phyloP scores from a whole-genome alignment of 1,140 invertebrate species.

The Eufriesea mexicana region DNA sequence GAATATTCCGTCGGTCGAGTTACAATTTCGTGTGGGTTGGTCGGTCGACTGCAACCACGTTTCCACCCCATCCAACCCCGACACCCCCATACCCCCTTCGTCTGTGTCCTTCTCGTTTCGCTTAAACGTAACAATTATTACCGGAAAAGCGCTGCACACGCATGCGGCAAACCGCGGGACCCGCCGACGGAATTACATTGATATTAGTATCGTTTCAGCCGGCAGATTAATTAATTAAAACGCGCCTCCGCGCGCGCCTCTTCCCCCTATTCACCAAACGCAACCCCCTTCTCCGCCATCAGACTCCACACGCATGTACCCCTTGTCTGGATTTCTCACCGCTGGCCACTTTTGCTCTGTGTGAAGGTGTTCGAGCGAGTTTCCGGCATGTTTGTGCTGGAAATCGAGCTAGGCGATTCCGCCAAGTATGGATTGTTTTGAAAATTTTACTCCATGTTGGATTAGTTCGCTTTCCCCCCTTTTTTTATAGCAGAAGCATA shows the following conservation, averaged over 20 bases:
- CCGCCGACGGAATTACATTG: slow-evolving; percentile 76
- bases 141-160: slow-evolving; percentile 70
- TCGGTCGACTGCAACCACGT: slow-evolving; percentile 64
- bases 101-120: slow-evolving; percentile 45
- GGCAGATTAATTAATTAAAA: slow-evolving; percentile 82
- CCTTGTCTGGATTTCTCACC: background rate
- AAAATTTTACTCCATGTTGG: background rate
- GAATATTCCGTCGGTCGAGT: slow-evolving; percentile 69
- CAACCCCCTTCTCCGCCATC: slow-evolving; percentile 5
- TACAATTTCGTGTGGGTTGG: slow-evolving; percentile 72
- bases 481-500: too few relatives aligned
- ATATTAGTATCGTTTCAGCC: slow-evolving; percentile 77
- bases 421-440: background rate
- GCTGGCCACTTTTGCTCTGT: slow-evolving; percentile 25
- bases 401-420: too few relatives aligned
- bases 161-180: slow-evolving; percentile 75
- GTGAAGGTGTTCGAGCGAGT: background rate
- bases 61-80: slow-evolving; percentile 33
- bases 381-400: too few relatives aligned
- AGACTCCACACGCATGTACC: slow-evolving; percentile 22
- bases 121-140: slow-evolving; percentile 72
- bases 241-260: slow-evolving; percentile 57
- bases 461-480: too few relatives aligned
- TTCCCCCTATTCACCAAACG: slow-evolving; percentile 47
- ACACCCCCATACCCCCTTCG: background rate